These are phyloP conservation scores for Apodemia duryi DNA, from an alignment of 2,888 invertebrate species.

Conservation along the genomic window DNA sequence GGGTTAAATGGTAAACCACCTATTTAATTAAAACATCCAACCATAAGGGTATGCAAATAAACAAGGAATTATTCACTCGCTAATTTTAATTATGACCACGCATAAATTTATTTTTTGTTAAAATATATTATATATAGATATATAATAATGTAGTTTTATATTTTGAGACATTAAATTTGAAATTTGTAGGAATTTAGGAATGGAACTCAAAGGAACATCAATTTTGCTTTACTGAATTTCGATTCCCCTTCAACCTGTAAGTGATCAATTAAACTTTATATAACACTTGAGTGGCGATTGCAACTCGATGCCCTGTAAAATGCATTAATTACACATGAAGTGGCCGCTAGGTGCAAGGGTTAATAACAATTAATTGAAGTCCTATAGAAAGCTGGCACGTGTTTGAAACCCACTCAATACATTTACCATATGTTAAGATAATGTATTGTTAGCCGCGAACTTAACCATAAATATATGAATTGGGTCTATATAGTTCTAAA, in stretches of 20 bases:
- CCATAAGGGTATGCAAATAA: no score
- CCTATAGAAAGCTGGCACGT: conserved; percentile 56
- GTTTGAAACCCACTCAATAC: conserved; percentile 50
- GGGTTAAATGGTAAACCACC: no score
- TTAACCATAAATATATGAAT: neutral
- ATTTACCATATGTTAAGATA: conserved; percentile 55
- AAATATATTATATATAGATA: no score
- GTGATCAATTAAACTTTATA: conserved; percentile 19
- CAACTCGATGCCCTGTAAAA: conserved; percentile 51
- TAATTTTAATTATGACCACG: no score
- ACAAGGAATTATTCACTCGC: no score
- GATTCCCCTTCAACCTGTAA: conserved; percentile 10
- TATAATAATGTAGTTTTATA: no score
- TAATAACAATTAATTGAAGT: conserved; percentile 72
- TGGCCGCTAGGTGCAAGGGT: conserved; percentile 46
- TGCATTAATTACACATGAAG: conserved; percentile 42
- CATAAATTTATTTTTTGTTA: no score
- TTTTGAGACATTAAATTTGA: no score
- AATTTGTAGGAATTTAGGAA: neutral
- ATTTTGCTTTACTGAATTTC: neutral
- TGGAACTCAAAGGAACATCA: neutral
- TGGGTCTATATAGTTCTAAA: no score
- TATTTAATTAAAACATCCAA: no score
- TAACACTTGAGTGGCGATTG: conserved; percentile 34
- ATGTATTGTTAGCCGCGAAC: neutral